These are phyloP conservation scores for Tetheella fluctuosa DNA, from an alignment of 2,888 invertebrate species.

Conservation along the genomic window DNA sequence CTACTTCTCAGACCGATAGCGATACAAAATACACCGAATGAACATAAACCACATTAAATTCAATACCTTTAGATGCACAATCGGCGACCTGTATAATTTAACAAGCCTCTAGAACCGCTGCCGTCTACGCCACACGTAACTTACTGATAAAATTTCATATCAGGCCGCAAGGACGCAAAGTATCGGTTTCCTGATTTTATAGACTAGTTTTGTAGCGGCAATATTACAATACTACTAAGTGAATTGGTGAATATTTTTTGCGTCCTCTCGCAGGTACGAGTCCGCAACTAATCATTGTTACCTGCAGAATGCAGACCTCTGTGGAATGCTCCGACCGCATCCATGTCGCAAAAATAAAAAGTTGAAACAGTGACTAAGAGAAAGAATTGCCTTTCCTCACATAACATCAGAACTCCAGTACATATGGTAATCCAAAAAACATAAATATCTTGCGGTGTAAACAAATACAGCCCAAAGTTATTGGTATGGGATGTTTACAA, in stretches of 20 bases:
- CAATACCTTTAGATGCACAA: conserved; percentile 12
- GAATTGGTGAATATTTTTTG: not conserved
- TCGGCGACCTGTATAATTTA: conserved; percentile 8
- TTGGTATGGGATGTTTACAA: not conserved
- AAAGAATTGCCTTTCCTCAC: not conserved
- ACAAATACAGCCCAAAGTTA: not conserved
- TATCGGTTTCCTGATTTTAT: conserved; percentile 7
- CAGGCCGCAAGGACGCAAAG: conserved; percentile 4
- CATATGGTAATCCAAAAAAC: not conserved
- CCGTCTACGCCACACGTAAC: conserved; percentile 6
- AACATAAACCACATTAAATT: conserved; percentile 13
- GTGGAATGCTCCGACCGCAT: not conserved
- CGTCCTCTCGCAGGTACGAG: not conserved
- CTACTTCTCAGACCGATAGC: conserved; percentile 40
- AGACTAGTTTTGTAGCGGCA: not conserved
- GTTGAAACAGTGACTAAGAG: not conserved
- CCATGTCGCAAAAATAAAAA: not conserved
- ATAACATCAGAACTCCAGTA: not conserved
- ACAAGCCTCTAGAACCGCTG: conserved; percentile 1
- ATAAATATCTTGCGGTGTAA: conserved; percentile 1
- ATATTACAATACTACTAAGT: not conserved
- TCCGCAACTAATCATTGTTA: not conserved
- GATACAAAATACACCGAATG: conserved; percentile 26
- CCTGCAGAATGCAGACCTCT: not conserved
- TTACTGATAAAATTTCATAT: conserved; percentile 9